Conservation (phyloP, 2,797 vertebrate genomes). For the Pipistrellus pygmaeus region DNA sequence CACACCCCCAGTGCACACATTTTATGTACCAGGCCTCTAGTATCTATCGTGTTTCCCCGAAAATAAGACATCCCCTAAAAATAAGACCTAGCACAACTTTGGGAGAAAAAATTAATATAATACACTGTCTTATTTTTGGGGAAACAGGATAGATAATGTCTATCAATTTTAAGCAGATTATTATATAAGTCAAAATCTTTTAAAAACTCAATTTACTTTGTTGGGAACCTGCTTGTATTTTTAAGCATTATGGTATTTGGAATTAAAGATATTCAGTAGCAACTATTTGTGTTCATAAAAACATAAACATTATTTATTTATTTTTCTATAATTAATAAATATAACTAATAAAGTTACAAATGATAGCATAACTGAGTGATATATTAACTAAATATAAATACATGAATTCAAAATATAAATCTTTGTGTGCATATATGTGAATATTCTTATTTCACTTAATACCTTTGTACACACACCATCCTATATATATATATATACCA, state of each 20-base stretch:
- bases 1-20: no score
- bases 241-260: neutral
- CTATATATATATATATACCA: no score
- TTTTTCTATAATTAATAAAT: neutral
- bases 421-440: neutral
- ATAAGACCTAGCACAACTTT: no score
- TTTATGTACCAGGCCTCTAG: no score
- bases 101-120: no score
- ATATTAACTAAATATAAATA: neutral
- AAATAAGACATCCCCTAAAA: no score
- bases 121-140: no score
- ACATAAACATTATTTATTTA: neutral
- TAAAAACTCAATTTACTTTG: constrained; percentile 6
- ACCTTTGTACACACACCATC: no score
- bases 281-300: constrained; percentile 32
- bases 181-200: neutral
- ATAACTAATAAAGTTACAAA: neutral
- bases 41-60: neutral
- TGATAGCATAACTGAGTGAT: neutral
- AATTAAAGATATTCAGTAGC: neutral
- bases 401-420: neutral
- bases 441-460: constrained; percentile 1
- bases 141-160: neutral
- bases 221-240: neutral
- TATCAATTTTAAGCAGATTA: neutral